Percentiles rank a stretch among this genome's conserved stretches.
Evolutionary conservation across 2,113 vertebrate genomes (phyloP).

Genomic region (Trichomycterus rosablanca): DNA sequence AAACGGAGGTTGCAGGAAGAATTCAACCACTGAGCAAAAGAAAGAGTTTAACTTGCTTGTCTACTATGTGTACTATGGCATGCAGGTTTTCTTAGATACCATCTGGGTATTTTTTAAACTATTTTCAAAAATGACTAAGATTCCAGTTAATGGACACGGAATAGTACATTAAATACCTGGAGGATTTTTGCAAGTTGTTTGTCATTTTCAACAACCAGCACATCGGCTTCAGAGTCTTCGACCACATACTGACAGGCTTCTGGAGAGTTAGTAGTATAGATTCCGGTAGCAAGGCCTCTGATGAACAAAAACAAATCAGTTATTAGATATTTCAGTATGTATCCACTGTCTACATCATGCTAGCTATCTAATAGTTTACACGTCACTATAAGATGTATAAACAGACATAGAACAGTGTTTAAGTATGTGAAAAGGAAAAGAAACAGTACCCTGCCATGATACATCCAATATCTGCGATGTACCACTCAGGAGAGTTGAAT

Average conservation of each 20-base stretch:
- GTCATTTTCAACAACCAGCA: conserved; percentile 72
- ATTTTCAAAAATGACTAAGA: too few species aligned
- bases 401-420: not conserved
- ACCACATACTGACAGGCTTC: conserved; percentile 71
- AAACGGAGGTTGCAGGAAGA: too few species aligned
- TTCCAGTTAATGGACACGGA: too few species aligned
- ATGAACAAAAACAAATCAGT: not conserved
- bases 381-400: not conserved
- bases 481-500: conserved; percentile 74
- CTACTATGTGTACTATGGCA: too few species aligned
- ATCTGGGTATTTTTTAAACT: too few species aligned
- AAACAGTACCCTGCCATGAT: conserved; percentile 73
- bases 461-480: conserved; percentile 69
- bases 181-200: conserved; percentile 73
- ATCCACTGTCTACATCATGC: not conserved
- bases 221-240: conserved; percentile 61
- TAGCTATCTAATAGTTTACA: not conserved
- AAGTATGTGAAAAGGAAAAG: not conserved
- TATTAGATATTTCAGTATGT: not conserved
- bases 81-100: too few species aligned
- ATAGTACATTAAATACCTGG: conserved; percentile 59
- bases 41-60: too few species aligned
- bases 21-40: too few species aligned
- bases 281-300: conserved; percentile 68
- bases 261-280: conserved; percentile 71